Evolutionary conservation across 2,888 invertebrate species (phyloP).

Genomic region (Heteromyza rotundicornis): DNA sequence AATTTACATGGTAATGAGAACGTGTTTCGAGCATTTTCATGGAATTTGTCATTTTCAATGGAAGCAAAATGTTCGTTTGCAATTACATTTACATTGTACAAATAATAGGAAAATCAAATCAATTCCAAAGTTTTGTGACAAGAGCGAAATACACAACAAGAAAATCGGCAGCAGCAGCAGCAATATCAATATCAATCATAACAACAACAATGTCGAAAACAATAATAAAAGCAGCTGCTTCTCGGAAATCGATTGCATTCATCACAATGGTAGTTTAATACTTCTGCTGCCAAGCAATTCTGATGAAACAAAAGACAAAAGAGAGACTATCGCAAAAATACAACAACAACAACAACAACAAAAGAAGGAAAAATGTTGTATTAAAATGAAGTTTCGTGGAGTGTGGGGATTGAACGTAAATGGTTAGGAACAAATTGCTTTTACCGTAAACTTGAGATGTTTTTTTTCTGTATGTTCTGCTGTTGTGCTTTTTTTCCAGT

Average conservation of each 20-base stretch:
- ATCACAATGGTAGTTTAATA: conserved; percentile 1
- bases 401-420: not conserved
- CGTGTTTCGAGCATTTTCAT: not conserved
- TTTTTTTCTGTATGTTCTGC: no score
- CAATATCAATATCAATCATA: no score
- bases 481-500: no score
- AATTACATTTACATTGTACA: no score
- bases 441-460: conserved; percentile 6
- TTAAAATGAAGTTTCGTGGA: not conserved
- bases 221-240: not conserved
- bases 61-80: no score
- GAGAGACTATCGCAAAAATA: not conserved
- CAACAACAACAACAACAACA: not conserved
- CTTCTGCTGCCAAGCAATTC: not conserved
- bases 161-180: not conserved
- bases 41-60: not conserved
- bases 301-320: not conserved
- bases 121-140: not conserved
- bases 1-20: no score
- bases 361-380: no score
- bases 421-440: conserved; percentile 10
- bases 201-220: no score
- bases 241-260: not conserved
- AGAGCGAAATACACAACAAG: no score
- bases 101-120: not conserved